A percentile compares a stretch with the other conserved stretches of the same genome.
Evolutionary conservation across 2,113 vertebrate species (phyloP).

Genomic region (Aspiorhynchus laticeps): DNA sequence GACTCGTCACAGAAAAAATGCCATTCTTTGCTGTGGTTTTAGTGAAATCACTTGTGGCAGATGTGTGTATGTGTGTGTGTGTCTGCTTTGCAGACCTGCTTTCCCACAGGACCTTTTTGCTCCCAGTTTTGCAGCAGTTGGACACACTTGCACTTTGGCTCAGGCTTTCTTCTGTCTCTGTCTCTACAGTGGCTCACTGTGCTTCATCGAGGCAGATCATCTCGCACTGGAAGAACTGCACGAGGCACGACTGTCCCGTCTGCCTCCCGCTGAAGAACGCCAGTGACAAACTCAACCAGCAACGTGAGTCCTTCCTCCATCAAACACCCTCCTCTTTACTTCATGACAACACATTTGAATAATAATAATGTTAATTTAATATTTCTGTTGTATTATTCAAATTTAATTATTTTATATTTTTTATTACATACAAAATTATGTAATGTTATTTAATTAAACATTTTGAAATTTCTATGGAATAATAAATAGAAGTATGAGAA

Average conservation of each 20-base stretch:
- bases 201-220: constrained; percentile 99
- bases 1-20: background rate
- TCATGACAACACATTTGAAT: background rate
- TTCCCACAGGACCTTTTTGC: background rate
- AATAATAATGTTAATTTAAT: too few relatives aligned
- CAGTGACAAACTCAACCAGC: constrained; percentile 78
- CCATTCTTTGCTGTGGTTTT: background rate
- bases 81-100: background rate
- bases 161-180: constrained; percentile 50
- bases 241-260: constrained; percentile 78
- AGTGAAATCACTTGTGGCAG: background rate
- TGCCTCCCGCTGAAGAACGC: constrained; percentile 79
- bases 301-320: constrained; percentile 66
- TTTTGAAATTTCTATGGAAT: too few relatives aligned
- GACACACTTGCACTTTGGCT: constrained; percentile 4
- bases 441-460: too few relatives aligned
- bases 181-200: constrained; percentile 92
- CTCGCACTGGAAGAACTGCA: constrained; percentile 88
- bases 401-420: background rate
- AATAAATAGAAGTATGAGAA: too few relatives aligned
- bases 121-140: background rate
- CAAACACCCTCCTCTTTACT: constrained; percentile 64
- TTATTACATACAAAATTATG: too few relatives aligned
- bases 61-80: background rate
- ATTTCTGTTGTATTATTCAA: too few relatives aligned